These are phyloP conservation scores for Trachelus iudaicus DNA, from an alignment of 2,888 invertebrate species.

Conservation along the genomic window DNA sequence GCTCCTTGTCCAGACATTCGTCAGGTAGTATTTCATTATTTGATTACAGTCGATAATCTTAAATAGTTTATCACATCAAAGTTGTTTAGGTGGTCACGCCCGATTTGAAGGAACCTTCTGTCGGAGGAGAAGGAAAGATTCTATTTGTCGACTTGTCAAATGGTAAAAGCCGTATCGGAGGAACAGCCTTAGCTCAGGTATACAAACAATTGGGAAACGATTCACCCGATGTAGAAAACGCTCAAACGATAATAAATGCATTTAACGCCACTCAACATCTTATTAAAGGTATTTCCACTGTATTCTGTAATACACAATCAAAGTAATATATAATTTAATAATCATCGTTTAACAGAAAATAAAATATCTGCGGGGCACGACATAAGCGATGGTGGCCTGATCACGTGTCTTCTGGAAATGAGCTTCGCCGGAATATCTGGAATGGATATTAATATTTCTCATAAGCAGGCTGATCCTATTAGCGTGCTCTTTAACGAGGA, in stretches of 20 bases:
- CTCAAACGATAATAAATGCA: constrained; percentile 75
- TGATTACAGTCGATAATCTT: background rate
- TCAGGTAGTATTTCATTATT: constrained; percentile 57
- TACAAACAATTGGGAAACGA: constrained; percentile 85
- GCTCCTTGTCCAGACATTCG: constrained; percentile 94
- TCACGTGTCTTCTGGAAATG: constrained; percentile 94
- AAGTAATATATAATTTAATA: background rate
- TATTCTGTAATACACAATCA: background rate
- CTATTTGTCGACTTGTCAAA: constrained; percentile 83
- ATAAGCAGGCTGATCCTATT: constrained; percentile 70
- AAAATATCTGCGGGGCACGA: constrained; percentile 90
- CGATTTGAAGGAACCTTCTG: constrained; percentile 80
- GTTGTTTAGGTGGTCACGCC: constrained; percentile 80
- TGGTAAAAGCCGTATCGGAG: constrained; percentile 84
- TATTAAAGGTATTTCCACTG: constrained; percentile 71
- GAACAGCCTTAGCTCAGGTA: constrained; percentile 92
- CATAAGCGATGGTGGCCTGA: constrained; percentile 94
- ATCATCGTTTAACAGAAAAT: constrained; percentile 67
- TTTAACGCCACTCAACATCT: constrained; percentile 88
- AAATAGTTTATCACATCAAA: background rate
- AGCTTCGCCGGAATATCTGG: constrained; percentile 93
- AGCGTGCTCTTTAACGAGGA: constrained; percentile 87
- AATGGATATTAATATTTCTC: constrained; percentile 73
- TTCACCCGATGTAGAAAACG: constrained; percentile 83
- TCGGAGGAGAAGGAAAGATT: constrained; percentile 73